Conservation (phyloP, 2,797 vertebrate genomes). For the Saxicola maurus region DNA sequence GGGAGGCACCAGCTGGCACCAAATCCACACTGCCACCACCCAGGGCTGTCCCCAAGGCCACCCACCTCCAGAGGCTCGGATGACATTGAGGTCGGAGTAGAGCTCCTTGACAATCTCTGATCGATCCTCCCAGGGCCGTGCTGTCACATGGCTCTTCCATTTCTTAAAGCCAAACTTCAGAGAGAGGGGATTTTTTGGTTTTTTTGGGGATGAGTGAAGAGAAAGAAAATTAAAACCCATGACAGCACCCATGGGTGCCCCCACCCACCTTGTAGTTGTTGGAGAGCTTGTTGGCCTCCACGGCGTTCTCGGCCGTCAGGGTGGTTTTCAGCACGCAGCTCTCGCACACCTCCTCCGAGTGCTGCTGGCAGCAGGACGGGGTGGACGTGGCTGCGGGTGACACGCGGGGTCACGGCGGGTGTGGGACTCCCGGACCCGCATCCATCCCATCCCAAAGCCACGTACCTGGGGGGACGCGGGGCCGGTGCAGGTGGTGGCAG, state of each 20-base stretch:
- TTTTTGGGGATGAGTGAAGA: rapidly evolving
- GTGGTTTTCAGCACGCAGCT: constrained; percentile 70
- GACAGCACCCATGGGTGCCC: rapidly evolving
- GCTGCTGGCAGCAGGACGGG: constrained; percentile 18
- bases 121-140: constrained; percentile 80
- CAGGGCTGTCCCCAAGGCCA: not conserved
- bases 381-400: rapidly evolving
- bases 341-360: constrained; percentile 74
- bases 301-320: constrained; percentile 79
- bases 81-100: constrained; percentile 82
- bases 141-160: constrained; percentile 90
- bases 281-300: constrained; percentile 84
- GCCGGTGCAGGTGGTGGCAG: constrained; percentile 51
- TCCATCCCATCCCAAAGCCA: rapidly evolving
- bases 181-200: rapidly evolving
- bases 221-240: rapidly evolving
- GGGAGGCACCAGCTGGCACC: not conserved
- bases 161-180: constrained; percentile 90
- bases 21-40: not conserved
- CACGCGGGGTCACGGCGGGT: rapidly evolving
- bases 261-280: constrained; percentile 82
- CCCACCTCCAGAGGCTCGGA: constrained; percentile 76
- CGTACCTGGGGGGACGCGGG: constrained; percentile 64
- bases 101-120: constrained; percentile 89
- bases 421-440: rapidly evolving